These are phyloP conservation scores for Microplitis demolitor DNA, from an alignment of 1,140 invertebrate genomes.

Conservation along the genomic window DNA sequence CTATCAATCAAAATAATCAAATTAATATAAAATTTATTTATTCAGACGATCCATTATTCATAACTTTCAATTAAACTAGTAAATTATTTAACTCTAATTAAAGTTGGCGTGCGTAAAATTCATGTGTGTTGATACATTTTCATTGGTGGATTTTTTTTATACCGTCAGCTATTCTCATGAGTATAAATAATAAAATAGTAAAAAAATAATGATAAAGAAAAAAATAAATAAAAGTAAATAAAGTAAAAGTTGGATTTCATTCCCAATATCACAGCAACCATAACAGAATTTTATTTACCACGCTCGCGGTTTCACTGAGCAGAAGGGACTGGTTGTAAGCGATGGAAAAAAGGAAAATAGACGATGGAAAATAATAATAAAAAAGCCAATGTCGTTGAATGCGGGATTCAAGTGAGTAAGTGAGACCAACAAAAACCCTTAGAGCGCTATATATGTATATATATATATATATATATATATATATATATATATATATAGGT, in stretches of 20 bases:
- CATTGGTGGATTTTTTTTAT: too few species aligned
- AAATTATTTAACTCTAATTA: too few species aligned
- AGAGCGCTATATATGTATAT: neutral
- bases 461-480: too few species aligned
- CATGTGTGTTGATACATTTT: too few species aligned
- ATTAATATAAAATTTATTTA: too few species aligned
- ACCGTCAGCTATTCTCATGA: too few species aligned
- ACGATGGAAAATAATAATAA: slow-evolving; percentile 22
- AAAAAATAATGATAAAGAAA: neutral
- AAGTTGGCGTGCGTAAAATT: too few species aligned
- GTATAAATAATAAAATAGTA: too few species aligned
- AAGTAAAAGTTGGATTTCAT: neutral
- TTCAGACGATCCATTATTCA: too few species aligned
- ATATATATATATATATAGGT: too few species aligned
- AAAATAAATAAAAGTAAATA: neutral
- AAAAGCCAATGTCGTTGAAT: slow-evolving; percentile 18
- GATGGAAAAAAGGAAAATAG: neutral
- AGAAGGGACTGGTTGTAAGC: neutral
- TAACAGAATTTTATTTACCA: slow-evolving; percentile 2
- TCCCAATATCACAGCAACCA: neutral
- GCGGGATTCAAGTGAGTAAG: slow-evolving; percentile 12
- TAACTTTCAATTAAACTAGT: too few species aligned
- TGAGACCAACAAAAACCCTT: neutral
- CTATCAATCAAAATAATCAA: too few species aligned
- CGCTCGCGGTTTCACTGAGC: neutral